phyloP scores from a whole-genome alignment of 2,888 invertebrate genomes.

The Epinotia demarniana region DNA sequence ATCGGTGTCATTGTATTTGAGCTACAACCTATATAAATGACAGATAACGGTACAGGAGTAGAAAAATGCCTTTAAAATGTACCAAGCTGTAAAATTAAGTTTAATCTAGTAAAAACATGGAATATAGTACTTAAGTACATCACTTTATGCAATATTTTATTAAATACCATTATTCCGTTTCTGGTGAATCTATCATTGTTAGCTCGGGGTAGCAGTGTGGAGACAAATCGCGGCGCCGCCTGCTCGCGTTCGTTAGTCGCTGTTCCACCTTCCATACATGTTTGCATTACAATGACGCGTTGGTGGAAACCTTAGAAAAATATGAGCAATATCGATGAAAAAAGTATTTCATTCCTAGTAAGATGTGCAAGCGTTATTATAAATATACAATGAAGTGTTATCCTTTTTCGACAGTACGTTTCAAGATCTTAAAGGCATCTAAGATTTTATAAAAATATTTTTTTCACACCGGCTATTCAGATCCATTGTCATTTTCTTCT shows the following conservation, averaged over 20 bases:
- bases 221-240: slow-evolving; percentile 70
- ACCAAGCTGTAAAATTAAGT: neutral
- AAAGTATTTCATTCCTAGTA: slow-evolving; percentile 1
- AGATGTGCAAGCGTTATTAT: neutral
- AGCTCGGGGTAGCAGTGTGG: slow-evolving; percentile 48
- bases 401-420: too few relatives aligned
- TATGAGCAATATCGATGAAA: slow-evolving; percentile 20
- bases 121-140: too few relatives aligned
- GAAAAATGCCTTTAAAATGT: neutral
- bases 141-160: slow-evolving; percentile 3
- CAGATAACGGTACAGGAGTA: too few relatives aligned
- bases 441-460: too few relatives aligned
- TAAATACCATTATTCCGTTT: slow-evolving; percentile 39
- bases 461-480: too few relatives aligned
- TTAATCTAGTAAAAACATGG: neutral
- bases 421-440: too few relatives aligned
- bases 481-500: too few relatives aligned
- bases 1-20: too few relatives aligned
- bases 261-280: slow-evolving; percentile 68
- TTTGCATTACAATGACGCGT: slow-evolving; percentile 71
- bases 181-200: slow-evolving; percentile 50
- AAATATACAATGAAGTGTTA: too few relatives aligned
- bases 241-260: slow-evolving; percentile 72
- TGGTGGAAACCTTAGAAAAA: slow-evolving; percentile 57
- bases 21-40: too few relatives aligned